These are phyloP conservation scores for Megalops atlanticus DNA, from an alignment of 2,113 vertebrate species.

Conservation along the genomic window DNA sequence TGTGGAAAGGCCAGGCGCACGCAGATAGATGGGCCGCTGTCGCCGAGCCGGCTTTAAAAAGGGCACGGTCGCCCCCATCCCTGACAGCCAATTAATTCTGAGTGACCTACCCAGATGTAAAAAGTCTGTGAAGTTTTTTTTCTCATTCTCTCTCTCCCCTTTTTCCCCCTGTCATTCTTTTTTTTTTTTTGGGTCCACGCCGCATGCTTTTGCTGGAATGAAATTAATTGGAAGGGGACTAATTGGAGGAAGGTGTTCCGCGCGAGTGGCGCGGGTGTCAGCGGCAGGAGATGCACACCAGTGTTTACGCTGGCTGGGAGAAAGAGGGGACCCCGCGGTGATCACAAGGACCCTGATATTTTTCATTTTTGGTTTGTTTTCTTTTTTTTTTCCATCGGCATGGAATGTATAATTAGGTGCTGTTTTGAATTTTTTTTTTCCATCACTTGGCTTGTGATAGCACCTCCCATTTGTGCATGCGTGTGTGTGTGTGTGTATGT, in stretches of 20 bases:
- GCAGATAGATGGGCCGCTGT: not conserved
- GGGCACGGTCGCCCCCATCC: not conserved
- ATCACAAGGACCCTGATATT: not conserved
- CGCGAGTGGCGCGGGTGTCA: not conserved
- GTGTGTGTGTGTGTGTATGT: constrained; percentile 28
- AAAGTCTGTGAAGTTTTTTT: constrained; percentile 2
- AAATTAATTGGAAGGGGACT: constrained; percentile 5
- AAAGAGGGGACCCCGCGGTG: no score
- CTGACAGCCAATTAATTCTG: constrained; percentile 32
- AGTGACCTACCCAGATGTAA: constrained; percentile 22
- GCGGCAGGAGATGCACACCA: not conserved
- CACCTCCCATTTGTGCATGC: not conserved
- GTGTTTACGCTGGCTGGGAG: not conserved
- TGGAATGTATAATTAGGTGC: not conserved
- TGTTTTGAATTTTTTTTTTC: not conserved
- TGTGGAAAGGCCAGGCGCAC: not conserved
- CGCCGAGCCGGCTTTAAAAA: not conserved
- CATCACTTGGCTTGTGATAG: no score
- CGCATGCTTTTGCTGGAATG: not conserved
- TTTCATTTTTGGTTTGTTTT: not conserved
- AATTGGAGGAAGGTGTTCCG: constrained; percentile 2
- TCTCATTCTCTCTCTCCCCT: not conserved
- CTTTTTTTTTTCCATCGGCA: no score
- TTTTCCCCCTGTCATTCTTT: not conserved
- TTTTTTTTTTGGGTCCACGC: not conserved